Percentiles rank a stretch among this genome's conserved stretches.
These are phyloP conservation scores for Scylla paramamosain DNA, from an alignment of 1,140 invertebrate genomes.

Conservation along the genomic window DNA sequence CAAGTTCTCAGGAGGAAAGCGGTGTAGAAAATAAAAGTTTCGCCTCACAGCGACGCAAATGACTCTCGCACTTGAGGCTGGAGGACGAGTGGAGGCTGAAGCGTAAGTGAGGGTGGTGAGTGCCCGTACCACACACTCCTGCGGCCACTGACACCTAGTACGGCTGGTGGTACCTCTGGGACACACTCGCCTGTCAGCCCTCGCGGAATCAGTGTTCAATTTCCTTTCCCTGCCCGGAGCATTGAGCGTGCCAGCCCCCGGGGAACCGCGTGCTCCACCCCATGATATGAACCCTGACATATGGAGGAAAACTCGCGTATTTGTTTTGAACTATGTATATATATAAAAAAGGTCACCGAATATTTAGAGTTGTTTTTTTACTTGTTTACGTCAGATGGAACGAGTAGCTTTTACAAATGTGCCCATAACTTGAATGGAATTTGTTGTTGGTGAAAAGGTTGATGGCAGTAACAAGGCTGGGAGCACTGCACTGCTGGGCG, in stretches of 20 bases:
- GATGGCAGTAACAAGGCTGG: neutral
- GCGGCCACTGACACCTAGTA: neutral
- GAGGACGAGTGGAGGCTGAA: neutral
- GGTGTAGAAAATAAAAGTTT: neutral
- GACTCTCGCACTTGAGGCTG: neutral
- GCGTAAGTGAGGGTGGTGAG: neutral
- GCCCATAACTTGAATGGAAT: neutral
- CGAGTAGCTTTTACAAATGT: neutral
- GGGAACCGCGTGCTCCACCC: neutral
- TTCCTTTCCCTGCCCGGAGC: neutral
- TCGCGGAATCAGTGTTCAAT: constrained; percentile 21
- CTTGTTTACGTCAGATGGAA: neutral
- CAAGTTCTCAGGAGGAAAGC: neutral
- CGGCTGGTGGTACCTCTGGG: neutral
- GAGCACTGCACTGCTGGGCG: neutral
- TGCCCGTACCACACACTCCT: neutral
- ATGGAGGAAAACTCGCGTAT: neutral
- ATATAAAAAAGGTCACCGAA: too few species aligned
- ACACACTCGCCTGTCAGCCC: neutral
- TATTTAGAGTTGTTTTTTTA: neutral
- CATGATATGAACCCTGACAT: neutral
- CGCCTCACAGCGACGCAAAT: neutral
- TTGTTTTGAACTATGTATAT: neutral
- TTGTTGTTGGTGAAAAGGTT: neutral
- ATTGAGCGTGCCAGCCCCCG: neutral